Percentiles rank a stretch among this genome's conserved stretches.
Conservation (phyloP, 2,888 invertebrate species). For the Nemotelus nigrinus region DNA sequence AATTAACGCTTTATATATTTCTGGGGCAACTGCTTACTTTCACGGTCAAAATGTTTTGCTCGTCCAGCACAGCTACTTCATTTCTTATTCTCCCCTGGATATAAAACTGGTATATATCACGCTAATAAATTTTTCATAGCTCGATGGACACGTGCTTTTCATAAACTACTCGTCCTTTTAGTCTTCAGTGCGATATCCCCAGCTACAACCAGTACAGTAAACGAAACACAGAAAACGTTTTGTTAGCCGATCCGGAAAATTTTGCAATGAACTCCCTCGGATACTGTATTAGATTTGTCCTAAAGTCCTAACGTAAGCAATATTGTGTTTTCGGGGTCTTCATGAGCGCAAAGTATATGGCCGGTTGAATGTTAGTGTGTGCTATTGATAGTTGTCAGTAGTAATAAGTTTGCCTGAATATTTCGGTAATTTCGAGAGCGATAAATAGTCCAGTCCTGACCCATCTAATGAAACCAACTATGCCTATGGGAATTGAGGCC, state of each 20-base stretch:
- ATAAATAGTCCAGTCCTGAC: constrained; percentile 39
- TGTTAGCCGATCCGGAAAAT: background rate
- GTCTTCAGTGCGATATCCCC: background rate
- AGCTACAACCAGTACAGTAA: background rate
- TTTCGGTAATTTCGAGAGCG: constrained; percentile 40
- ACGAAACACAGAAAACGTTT: background rate
- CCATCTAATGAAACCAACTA: constrained; percentile 40
- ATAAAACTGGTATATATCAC: too few species aligned
- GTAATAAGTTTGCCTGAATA: constrained; percentile 23
- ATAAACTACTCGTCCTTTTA: constrained; percentile 24
- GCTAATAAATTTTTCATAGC: constrained; percentile 32
- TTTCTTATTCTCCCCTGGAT: too few species aligned
- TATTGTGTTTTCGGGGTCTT: background rate
- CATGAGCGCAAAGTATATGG: constrained; percentile 1
- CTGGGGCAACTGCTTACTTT: too few species aligned
- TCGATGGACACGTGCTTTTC: constrained; percentile 30
- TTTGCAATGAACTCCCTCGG: constrained; percentile 8
- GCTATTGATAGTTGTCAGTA: background rate
- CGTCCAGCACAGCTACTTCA: too few species aligned
- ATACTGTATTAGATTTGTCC: constrained; percentile 20
- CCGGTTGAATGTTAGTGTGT: background rate
- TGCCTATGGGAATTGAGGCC: constrained; percentile 23
- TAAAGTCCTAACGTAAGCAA: constrained; percentile 37
- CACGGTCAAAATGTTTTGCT: too few species aligned
- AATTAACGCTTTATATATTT: too few species aligned